Conservation (phyloP, 2,113 vertebrate species). For the Recurvirostra avosetta region DNA sequence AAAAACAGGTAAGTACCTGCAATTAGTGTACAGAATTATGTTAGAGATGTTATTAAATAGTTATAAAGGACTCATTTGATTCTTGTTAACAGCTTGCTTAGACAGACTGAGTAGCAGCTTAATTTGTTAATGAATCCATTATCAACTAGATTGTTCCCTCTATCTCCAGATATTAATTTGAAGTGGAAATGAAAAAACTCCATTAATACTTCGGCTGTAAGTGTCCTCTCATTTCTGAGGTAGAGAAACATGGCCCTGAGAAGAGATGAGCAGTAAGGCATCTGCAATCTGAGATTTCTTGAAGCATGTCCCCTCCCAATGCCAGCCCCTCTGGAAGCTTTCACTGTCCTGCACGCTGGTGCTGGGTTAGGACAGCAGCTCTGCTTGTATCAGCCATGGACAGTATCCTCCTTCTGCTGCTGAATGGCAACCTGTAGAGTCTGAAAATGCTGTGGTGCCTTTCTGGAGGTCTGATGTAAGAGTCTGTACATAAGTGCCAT, state of each 20-base stretch:
- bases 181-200: neutral
- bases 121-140: neutral
- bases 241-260: neutral
- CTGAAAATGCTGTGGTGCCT: neutral
- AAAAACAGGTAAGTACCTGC: neutral
- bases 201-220: neutral
- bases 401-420: neutral
- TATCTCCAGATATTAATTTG: neutral
- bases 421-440: neutral
- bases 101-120: neutral
- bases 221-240: neutral
- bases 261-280: neutral
- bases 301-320: neutral
- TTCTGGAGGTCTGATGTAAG: neutral
- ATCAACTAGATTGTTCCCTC: neutral
- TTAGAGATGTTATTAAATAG: neutral
- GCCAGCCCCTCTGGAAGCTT: neutral
- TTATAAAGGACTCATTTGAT: neutral
- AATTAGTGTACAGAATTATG: neutral
- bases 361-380: neutral
- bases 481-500: neutral
- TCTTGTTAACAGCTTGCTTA: neutral
- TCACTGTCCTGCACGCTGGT: rapidly evolving
- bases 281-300: neutral
- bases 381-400: neutral